Conservation (phyloP, 2,888 invertebrate species). For the Agrilus mali region DNA sequence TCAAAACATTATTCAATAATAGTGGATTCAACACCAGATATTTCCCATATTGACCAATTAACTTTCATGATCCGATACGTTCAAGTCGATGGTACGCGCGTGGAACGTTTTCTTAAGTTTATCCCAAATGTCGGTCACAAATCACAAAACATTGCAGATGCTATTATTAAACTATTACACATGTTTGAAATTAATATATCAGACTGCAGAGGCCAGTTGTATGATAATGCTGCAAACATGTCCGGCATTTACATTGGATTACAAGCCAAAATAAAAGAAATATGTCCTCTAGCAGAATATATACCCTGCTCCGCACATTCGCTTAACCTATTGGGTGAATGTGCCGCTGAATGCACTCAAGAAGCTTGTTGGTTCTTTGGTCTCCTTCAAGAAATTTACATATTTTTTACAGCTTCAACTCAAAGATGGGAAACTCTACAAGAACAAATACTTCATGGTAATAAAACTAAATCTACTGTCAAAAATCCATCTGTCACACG, state of each 20-base stretch:
- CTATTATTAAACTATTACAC: conserved; percentile 9
- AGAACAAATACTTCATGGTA: neutral
- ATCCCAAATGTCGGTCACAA: conserved; percentile 15
- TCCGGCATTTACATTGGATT: conserved; percentile 13
- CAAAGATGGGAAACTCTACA: conserved; percentile 10
- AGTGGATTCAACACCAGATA: conserved; percentile 2
- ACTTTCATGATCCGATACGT: conserved; percentile 8
- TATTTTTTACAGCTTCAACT: conserved; percentile 14
- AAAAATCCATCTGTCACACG: conserved; percentile 3
- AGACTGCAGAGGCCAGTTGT: conserved; percentile 15
- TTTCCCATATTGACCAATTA: conserved; percentile 3
- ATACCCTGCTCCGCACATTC: conserved; percentile 18
- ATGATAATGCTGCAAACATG: conserved; percentile 17
- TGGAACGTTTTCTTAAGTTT: conserved; percentile 14
- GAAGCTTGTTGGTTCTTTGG: conserved; percentile 8
- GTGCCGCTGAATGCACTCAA: conserved; percentile 13
- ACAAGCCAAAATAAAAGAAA: conserved; percentile 14
- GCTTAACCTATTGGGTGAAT: conserved; percentile 14
- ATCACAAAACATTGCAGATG: conserved; percentile 12
- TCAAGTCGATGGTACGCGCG: conserved; percentile 3
- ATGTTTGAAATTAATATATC: conserved; percentile 10
- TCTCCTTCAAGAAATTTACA: conserved; percentile 13
- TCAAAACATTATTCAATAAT: conserved; percentile 1
- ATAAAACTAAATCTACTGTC: neutral
- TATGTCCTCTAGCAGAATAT: conserved; percentile 12